Evolutionary conservation across 2,113 vertebrate species (phyloP).

Genomic region (Tyto alba): DNA sequence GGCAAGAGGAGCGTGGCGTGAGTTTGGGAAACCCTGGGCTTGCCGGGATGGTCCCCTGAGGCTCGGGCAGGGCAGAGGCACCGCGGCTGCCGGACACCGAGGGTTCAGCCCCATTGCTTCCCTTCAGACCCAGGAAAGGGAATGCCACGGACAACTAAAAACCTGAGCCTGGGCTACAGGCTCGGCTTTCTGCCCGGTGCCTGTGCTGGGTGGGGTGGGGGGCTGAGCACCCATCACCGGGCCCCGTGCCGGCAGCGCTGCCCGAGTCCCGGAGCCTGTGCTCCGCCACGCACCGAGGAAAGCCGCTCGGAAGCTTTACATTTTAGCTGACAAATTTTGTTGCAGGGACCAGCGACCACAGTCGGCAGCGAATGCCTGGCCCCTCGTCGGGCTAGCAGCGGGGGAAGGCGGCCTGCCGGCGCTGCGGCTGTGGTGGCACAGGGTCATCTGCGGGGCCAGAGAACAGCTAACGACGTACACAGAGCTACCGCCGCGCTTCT

Average conservation of each 20-base stretch:
- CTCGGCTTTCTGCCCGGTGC: fast-evolving
- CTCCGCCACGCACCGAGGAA: fast-evolving
- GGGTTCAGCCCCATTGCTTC: background rate
- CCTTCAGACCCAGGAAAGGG: background rate
- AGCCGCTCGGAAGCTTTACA: background rate
- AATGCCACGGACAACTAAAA: background rate
- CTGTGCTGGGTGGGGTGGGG: background rate
- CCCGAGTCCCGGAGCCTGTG: too few species aligned
- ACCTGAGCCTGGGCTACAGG: background rate
- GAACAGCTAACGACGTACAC: fast-evolving
- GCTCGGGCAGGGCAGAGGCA: background rate
- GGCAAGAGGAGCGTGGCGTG: too few species aligned
- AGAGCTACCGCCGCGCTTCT: background rate
- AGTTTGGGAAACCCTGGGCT: background rate
- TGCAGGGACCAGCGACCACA: background rate
- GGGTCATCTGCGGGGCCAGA: background rate
- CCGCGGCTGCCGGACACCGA: fast-evolving
- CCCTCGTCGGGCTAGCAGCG: too few species aligned
- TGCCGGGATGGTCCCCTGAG: fast-evolving
- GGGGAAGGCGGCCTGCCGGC: background rate
- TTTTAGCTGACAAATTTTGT: background rate
- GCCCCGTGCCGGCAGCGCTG: background rate
- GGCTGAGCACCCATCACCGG: background rate
- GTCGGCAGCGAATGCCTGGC: background rate
- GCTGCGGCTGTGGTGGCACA: background rate